A percentile compares a stretch with the other conserved stretches of the same genome.
These are phyloP conservation scores for Neuroscelio doddi DNA, from an alignment of 2,888 invertebrate species.

Conservation along the genomic window DNA sequence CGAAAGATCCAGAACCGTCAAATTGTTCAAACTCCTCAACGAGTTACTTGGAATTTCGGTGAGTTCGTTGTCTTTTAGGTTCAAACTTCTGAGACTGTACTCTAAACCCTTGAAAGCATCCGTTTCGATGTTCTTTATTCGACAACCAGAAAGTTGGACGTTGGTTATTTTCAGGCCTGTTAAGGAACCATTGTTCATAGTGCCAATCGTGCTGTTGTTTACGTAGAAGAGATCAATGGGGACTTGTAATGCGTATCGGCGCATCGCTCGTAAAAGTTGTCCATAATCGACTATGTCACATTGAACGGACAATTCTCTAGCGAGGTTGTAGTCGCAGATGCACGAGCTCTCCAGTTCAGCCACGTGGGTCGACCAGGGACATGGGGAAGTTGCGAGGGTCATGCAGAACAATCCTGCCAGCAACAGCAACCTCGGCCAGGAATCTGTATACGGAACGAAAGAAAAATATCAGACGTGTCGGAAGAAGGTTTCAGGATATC, in stretches of 20 bases:
- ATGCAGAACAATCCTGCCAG: slow-evolving; percentile 44
- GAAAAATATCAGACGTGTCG: slow-evolving; percentile 3
- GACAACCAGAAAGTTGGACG: slow-evolving; percentile 88
- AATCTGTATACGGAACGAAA: slow-evolving; percentile 14
- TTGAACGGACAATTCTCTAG: slow-evolving; percentile 89
- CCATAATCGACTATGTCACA: slow-evolving; percentile 91
- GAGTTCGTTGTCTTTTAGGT: slow-evolving; percentile 88
- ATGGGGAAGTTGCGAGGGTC: slow-evolving; percentile 76
- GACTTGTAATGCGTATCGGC: slow-evolving; percentile 76
- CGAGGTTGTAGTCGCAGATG: slow-evolving; percentile 90
- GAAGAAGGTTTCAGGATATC: slow-evolving; percentile 35
- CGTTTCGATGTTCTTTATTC: slow-evolving; percentile 80
- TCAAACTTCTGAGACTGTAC: slow-evolving; percentile 84
- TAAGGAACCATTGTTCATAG: slow-evolving; percentile 80
- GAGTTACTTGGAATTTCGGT: slow-evolving; percentile 84
- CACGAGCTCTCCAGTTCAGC: slow-evolving; percentile 87
- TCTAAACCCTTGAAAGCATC: slow-evolving; percentile 90
- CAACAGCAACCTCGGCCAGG: slow-evolving; percentile 46
- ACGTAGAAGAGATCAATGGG: slow-evolving; percentile 89
- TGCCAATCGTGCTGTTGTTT: slow-evolving; percentile 87
- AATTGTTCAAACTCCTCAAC: slow-evolving; percentile 78
- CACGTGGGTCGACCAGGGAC: slow-evolving; percentile 86
- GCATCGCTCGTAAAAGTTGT: slow-evolving; percentile 81
- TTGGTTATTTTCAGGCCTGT: slow-evolving; percentile 83
- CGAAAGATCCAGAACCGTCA: slow-evolving; percentile 88